A percentile compares a stretch with the other conserved stretches of the same genome.
These are phyloP conservation scores for Delia radicum DNA, from an alignment of 1,140 invertebrate genomes.

Conservation along the genomic window DNA sequence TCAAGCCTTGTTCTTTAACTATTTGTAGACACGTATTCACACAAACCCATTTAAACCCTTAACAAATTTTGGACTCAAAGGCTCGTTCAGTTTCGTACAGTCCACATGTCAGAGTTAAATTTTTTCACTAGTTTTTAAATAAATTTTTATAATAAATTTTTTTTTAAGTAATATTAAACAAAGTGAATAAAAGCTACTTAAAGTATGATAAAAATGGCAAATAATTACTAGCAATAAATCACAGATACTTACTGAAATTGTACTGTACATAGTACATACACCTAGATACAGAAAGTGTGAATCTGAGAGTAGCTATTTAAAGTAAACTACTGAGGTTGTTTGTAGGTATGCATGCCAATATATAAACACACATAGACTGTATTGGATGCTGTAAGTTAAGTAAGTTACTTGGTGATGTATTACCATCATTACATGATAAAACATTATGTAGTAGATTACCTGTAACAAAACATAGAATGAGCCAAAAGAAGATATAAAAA, in stretches of 20 bases:
- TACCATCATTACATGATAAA: conserved; percentile 20
- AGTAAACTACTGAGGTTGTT: conserved; percentile 21
- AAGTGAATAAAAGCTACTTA: neutral
- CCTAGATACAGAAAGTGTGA: neutral
- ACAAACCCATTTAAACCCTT: too few relatives aligned
- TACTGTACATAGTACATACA: neutral
- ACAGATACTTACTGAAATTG: neutral
- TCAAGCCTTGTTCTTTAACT: too few relatives aligned
- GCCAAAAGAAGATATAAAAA: neutral
- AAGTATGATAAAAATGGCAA: conserved; percentile 5
- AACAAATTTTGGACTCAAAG: too few relatives aligned
- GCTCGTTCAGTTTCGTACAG: too few relatives aligned
- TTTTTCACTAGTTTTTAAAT: too few relatives aligned
- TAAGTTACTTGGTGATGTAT: conserved; percentile 17
- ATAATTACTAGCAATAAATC: conserved; percentile 16
- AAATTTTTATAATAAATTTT: too few relatives aligned
- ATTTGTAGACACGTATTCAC: too few relatives aligned
- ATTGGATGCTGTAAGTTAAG: neutral
- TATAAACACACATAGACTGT: neutral
- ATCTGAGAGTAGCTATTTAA: conserved; percentile 13
- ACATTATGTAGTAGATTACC: conserved; percentile 18
- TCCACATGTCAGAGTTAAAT: too few relatives aligned
- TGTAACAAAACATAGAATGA: neutral
- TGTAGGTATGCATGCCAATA: too few relatives aligned
- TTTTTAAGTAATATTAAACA: too few relatives aligned